Evolutionary conservation across 2,113 vertebrate species (phyloP).

Genomic region (Eudyptes chrysolophus): DNA sequence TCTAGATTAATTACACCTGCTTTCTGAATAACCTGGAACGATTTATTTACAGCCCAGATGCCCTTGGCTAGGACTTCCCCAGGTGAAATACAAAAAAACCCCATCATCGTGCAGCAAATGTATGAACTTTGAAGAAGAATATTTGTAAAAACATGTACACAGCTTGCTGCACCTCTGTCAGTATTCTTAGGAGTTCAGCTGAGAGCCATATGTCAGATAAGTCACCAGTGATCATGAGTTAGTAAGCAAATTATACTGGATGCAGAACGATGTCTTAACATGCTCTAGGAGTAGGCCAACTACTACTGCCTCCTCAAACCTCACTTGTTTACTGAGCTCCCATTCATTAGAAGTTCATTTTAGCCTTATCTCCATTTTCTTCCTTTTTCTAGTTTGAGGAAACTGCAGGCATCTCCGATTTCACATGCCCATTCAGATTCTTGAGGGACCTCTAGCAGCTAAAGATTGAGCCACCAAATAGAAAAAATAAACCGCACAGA

Average conservation of each 20-base stretch:
- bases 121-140: not conserved
- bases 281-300: not conserved
- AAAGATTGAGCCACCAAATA: not conserved
- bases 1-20: not conserved
- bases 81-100: not conserved
- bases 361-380: not conserved
- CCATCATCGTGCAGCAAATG: not conserved
- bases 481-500: not conserved
- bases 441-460: not conserved
- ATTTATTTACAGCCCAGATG: not conserved
- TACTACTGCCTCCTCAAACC: not conserved
- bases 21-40: not conserved
- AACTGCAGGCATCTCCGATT: not conserved
- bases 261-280: not conserved
- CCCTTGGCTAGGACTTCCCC: not conserved
- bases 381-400: not conserved
- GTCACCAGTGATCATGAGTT: not conserved
- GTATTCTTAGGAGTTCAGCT: not conserved
- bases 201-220: not conserved
- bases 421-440: not conserved
- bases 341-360: not conserved
- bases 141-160: not conserved
- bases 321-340: not conserved
- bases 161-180: not conserved
- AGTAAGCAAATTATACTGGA: not conserved